Base-by-base conservation (phyloP, 2,888 invertebrate genomes). In the Fabriciana adippe region DNA sequence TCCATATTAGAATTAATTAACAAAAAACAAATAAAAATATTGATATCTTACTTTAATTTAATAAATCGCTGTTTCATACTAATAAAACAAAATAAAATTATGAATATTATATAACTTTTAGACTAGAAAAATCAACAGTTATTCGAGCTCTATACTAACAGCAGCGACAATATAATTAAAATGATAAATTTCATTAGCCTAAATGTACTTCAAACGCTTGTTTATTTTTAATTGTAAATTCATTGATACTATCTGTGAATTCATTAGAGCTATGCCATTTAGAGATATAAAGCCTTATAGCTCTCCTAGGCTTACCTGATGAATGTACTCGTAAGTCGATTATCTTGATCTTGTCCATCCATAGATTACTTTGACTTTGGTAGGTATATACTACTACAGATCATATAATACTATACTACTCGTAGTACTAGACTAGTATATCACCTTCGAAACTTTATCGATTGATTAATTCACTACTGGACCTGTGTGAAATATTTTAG, bases 251-350 rank as follows among this genome's bases (percentile, higher is more conserved):
- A 55, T 5, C 55, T 15, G n/a, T 16, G 16, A 55, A 55, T 55
- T 31, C 55, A 55, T 55, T 55, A 55, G 21, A 55, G 55, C 31
- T n/a, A 21, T 14, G 26, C n/a, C 26, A 55, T 4, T 31, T 55
- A 54, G 13, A 2, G 13, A 11, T 13, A 54, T 21, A 54, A 54
- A 54, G 11, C 18, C 8, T 21, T 18, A 54, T 54, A 54, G 14
- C 21, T 14, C 15, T n/a, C n/a, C 1, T 55, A 31, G 55, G 55
- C 6, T 14, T 31, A 16, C 50, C 35, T 11, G 11, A 41, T 51
- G n/a, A 16, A 51, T 51, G n/a, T 11, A 41, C 35, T 41, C 35
- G 50, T n/a, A 51, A 51, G 26, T 14, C 11, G 18, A 55, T 26
- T 55, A 55, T 31, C 54, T 54, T 21, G 15, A 26, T 14, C 26